Base-by-base conservation (phyloP, 2,113 vertebrate species). In the Thryonomys swinderianus region DNA sequence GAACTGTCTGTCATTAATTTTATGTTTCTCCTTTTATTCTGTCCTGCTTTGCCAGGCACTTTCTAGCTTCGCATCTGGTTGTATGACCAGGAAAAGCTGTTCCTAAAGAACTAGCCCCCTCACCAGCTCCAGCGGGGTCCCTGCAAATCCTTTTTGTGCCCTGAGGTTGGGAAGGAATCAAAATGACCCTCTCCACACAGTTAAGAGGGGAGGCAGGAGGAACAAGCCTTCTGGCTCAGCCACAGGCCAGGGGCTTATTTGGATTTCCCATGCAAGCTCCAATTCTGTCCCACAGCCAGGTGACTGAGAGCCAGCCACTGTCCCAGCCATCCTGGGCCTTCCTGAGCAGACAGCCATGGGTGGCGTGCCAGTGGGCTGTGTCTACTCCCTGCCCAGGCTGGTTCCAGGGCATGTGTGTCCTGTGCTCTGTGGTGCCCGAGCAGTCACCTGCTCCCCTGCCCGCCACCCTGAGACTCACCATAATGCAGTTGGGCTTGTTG, bases 401-500 rank as follows among this genome's bases (percentile, higher is more conserved):
- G 42, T 0, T 53, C 67, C 78, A 42, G 61, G 13, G 3, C n/a
- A 42, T 13, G 20, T 34, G 3, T 21, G 2, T 18, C 32, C 45
- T 40, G 78, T 2, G 37, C 32, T 37, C 18, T n/a, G 32, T 6
- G n/a, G 48, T 61, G 30, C 64, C 96, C 55, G 37, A 4, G 23
- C 37, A 87, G 81, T 12, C 0, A 6, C 62, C 67, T 2, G 13
- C n/a, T n/a, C 37, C 81, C 34, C 4, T 30, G 5, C 37, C 81
- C 2, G 3, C 27, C 81, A 16, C 20, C 40, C 12, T 1, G 0
- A 8, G 27, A 45, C 98, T 99, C 98, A 99, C 99, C 99, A 99
- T 99, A 97, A 99, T 99, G 98, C 99, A 99, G 99, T 99, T 99
- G 93, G 99, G 98, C 97, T 99, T 99, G 98, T 98, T 99, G 90